phyloP scores from a whole-genome alignment of 2,888 invertebrate genomes.

The Dryocosmus kuriphilus region DNA sequence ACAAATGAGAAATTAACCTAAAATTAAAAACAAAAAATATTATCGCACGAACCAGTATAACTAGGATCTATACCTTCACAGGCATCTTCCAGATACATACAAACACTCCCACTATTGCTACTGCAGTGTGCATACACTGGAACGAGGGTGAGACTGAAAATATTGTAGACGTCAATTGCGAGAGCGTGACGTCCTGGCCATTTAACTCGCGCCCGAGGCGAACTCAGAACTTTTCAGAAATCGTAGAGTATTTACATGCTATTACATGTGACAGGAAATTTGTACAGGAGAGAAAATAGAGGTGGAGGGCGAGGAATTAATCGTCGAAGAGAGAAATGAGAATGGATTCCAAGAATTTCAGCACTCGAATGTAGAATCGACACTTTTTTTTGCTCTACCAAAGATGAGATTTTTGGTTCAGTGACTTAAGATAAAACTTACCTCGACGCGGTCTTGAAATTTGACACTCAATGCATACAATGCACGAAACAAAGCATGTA shows the following conservation, averaged over 20 bases:
- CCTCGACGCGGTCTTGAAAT: slow-evolving; percentile 65
- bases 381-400: not conserved
- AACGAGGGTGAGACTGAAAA: slow-evolving; percentile 39
- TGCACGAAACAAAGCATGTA: slow-evolving; percentile 62
- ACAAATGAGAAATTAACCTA: not conserved
- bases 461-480: slow-evolving; percentile 60
- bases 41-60: slow-evolving; percentile 34
- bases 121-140: slow-evolving; percentile 25
- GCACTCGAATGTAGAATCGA: slow-evolving; percentile 10
- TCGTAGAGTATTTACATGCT: not conserved
- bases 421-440: slow-evolving; percentile 60
- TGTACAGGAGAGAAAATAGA: not conserved
- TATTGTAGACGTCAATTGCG: slow-evolving; percentile 36
- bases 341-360: slow-evolving; percentile 22
- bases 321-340: not conserved
- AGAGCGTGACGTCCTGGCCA: slow-evolving; percentile 23
- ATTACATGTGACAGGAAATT: not conserved
- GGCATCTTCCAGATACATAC: slow-evolving; percentile 21
- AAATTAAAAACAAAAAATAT: slow-evolving; percentile 40
- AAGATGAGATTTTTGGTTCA: not conserved
- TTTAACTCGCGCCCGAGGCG: not conserved
- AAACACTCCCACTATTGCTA: slow-evolving; percentile 14
- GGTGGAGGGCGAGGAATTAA: not conserved
- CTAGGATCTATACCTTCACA: slow-evolving; percentile 29
- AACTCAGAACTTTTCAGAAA: not conserved